phyloP scores from a whole-genome alignment of 1,140 invertebrate genomes.

The Phymorhynchus buccinoides region DNA sequence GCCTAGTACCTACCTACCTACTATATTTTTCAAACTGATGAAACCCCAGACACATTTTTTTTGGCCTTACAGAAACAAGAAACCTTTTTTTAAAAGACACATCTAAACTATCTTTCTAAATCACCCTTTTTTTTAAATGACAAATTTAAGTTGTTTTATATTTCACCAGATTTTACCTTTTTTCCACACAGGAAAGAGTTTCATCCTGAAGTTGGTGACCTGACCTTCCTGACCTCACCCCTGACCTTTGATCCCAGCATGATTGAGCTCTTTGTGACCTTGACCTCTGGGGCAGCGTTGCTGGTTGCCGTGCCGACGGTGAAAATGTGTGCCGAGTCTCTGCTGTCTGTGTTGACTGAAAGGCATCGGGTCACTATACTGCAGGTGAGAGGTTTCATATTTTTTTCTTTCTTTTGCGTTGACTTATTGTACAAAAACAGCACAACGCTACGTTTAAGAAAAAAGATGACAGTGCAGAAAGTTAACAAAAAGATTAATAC shows the following conservation, averaged over 20 bases:
- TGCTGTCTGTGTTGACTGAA: slow-evolving; percentile 73
- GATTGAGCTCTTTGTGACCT: slow-evolving; percentile 82
- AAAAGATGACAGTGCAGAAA: too few relatives aligned
- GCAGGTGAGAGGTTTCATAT: slow-evolving; percentile 75
- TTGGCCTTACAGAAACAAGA: too few relatives aligned
- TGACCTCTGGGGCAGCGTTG: slow-evolving; percentile 79
- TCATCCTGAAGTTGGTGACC: slow-evolving; percentile 73
- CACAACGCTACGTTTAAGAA: too few relatives aligned
- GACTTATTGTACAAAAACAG: not conserved
- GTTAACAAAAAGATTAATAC: too few relatives aligned
- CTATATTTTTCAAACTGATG: too few relatives aligned
- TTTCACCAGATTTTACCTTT: too few relatives aligned
- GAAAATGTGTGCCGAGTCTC: slow-evolving; percentile 72
- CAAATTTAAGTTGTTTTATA: too few relatives aligned
- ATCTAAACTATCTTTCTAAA: too few relatives aligned
- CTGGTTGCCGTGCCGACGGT: slow-evolving; percentile 78
- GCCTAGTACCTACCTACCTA: too few relatives aligned
- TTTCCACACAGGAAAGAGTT: slow-evolving; percentile 62
- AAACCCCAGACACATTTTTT: too few relatives aligned
- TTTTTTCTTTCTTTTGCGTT: not conserved
- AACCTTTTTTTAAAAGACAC: too few relatives aligned
- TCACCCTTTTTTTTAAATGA: too few relatives aligned
- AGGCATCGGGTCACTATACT: slow-evolving; percentile 78
- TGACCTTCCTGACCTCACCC: slow-evolving; percentile 82
- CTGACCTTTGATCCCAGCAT: slow-evolving; percentile 88